Base-by-base conservation (phyloP, 2,797 vertebrate species). In the Pelochelys cantorii region DNA sequence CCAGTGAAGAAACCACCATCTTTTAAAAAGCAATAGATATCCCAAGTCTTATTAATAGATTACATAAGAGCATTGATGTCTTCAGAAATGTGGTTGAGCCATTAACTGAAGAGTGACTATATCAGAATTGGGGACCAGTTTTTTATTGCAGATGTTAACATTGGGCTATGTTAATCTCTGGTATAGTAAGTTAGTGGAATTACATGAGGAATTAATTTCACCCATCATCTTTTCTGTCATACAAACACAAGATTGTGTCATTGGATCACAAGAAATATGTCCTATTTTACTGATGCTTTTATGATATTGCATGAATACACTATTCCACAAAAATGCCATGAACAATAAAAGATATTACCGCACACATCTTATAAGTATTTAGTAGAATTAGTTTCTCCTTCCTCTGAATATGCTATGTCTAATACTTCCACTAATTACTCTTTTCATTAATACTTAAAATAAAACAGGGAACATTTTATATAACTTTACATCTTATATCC, bases 21-120 rank as follows among this genome's bases (percentile, higher is more conserved):
- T 79, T 52, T 92, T 88, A 78, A 53, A 48, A 86, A 83, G 17
- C 55, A 87, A 9, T n/a, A 83, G 88, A 90, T 92, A 42, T 62
- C 18, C 74, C 48, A 37, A 75, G 23, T 88, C n/a, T 68, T 15
- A 1, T 91, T 37, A 77, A 29, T 83, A 79, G 85, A 20, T 77
- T 20, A 88, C 27, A 31, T 42, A 71, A 27, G 15, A 74, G 6
- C 17, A 10, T 6, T 81, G 59, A 48, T 57, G 5, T 88, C 74
- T 85, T 91, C 42, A 84, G 88, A 31, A 62, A 62, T 62, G 29
- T 62, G 29, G 29, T 62, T 62, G 12, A 62, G 7, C 60, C 29
- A 31, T 13, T 79, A 3, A 79, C 54, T 79, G 25, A 17, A 25
- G 60, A 92, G 84, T 86, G 88, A 74, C 75, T 37, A 52, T 59